These are phyloP conservation scores for Gortyna flavago DNA, from an alignment of 2,888 invertebrate genomes.

Conservation along the genomic window DNA sequence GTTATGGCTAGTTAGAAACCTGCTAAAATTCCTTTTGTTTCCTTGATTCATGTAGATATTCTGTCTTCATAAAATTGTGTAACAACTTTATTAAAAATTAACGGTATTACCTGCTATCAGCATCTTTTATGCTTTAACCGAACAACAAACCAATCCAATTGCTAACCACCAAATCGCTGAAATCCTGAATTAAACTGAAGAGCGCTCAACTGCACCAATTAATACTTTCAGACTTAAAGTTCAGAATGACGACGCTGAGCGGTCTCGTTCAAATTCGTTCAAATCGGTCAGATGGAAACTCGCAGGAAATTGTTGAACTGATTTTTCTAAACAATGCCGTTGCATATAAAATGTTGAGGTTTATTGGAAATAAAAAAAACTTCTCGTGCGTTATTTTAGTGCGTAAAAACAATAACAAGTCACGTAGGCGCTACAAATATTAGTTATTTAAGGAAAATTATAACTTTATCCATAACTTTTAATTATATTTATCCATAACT, in stretches of 20 bases:
- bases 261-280: conserved; percentile 17
- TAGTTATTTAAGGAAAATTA: no score
- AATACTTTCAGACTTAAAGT: conserved; percentile 48
- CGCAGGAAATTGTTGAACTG: neutral
- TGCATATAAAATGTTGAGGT: conserved; percentile 1
- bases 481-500: neutral
- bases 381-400: neutral
- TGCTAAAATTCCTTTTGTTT: no score
- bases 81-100: neutral
- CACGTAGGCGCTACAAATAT: no score
- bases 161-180: conserved; percentile 3
- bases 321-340: conserved; percentile 24
- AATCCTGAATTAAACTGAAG: conserved; percentile 35
- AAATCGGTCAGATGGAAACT: conserved; percentile 26
- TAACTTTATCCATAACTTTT: no score
- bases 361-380: neutral
- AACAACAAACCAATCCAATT: neutral
- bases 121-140: neutral
- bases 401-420: no score
- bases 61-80: neutral
- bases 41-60: neutral
- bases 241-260: conserved; percentile 18
- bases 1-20: no score
- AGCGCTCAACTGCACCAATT: conserved; percentile 51
- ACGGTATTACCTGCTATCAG: neutral